Percentiles rank a stretch among this genome's conserved stretches.
phyloP scores from a whole-genome alignment of 2,113 vertebrate species.

The Amia ocellicauda region DNA sequence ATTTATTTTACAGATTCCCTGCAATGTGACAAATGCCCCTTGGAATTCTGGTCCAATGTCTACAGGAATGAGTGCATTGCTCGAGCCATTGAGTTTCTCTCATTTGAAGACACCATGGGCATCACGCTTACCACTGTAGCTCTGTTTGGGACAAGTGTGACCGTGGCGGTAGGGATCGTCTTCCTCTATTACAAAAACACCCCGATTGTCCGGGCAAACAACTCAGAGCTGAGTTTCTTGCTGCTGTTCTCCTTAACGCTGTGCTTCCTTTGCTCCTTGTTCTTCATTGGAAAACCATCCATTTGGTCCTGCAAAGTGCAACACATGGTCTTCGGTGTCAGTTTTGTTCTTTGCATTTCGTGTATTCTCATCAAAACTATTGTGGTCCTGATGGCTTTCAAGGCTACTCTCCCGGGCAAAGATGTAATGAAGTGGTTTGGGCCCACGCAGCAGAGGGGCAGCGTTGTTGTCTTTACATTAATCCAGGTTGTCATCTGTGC shows the following conservation, averaged over 20 bases:
- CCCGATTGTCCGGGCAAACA: slow-evolving; percentile 51
- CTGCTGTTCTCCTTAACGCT: slow-evolving; percentile 46
- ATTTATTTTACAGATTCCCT: slow-evolving; percentile 44
- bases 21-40: slow-evolving; percentile 45
- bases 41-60: slow-evolving; percentile 47
- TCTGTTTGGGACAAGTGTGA: slow-evolving; percentile 48
- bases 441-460: slow-evolving; percentile 53
- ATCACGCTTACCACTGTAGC: slow-evolving; percentile 41
- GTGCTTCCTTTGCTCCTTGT: slow-evolving; percentile 50
- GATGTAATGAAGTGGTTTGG: slow-evolving; percentile 53
- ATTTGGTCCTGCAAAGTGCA: slow-evolving; percentile 64
- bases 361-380: no score
- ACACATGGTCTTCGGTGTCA: slow-evolving; percentile 62
- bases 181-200: slow-evolving; percentile 46
- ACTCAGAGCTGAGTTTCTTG: slow-evolving; percentile 54
- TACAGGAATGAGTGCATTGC: slow-evolving; percentile 40
- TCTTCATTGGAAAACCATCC: slow-evolving; percentile 61
- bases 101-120: slow-evolving; percentile 44
- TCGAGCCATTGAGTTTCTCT: slow-evolving; percentile 41
- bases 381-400: no score
- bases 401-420: slow-evolving; percentile 49
- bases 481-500: slow-evolving; percentile 55
- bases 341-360: no score
- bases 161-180: slow-evolving; percentile 54
- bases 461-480: no score